These are phyloP conservation scores for Rallus limicola DNA, from an alignment of 2,113 vertebrate genomes.

Conservation along the genomic window DNA sequence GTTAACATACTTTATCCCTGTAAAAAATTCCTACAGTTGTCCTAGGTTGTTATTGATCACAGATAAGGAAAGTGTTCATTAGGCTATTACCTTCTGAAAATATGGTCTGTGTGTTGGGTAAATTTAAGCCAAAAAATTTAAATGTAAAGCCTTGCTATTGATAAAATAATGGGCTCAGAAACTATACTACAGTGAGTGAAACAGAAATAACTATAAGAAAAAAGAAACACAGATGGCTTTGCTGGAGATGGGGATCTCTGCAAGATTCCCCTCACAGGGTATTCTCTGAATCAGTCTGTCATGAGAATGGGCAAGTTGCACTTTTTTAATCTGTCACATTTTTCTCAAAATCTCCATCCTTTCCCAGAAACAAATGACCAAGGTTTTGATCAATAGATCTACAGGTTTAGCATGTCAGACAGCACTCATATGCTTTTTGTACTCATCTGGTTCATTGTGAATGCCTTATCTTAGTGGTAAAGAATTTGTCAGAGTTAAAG, in stretches of 20 bases:
- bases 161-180: not conserved
- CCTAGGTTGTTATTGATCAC: not conserved
- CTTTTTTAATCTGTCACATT: not conserved
- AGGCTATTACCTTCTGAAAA: not conserved
- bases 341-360: not conserved
- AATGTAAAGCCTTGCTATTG: not conserved
- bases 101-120: not conserved
- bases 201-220: not conserved
- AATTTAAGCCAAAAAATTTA: not conserved
- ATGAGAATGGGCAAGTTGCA: not conserved
- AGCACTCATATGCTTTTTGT: not conserved
- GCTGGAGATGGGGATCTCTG: not conserved
- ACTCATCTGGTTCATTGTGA: not conserved
- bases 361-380: not conserved
- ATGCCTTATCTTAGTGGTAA: not conserved
- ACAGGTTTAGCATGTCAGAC: not conserved
- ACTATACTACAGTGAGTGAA: not conserved
- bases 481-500: not conserved
- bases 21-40: not conserved
- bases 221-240: not conserved
- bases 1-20: not conserved
- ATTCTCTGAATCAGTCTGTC: not conserved
- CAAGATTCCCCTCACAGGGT: not conserved
- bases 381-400: not conserved
- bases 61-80: not conserved